phyloP scores from a whole-genome alignment of 1,140 invertebrate species.

The Tetragnatha versicolor region DNA sequence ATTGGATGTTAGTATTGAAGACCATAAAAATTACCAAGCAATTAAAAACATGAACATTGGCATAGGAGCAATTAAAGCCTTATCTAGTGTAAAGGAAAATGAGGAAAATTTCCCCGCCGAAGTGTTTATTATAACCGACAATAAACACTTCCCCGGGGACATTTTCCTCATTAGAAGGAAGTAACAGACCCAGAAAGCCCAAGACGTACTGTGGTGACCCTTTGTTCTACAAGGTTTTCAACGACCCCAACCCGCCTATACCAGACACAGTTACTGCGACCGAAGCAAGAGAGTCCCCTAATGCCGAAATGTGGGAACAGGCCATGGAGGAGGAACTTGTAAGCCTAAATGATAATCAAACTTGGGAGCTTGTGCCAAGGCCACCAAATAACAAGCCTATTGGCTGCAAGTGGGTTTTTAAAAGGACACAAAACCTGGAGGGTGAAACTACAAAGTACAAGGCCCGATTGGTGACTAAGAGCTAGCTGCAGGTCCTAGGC shows the following conservation, averaged over 20 bases:
- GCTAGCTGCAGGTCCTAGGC: conserved; percentile 47
- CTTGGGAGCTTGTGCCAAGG: conserved; percentile 60
- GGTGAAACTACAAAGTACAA: conserved; percentile 20
- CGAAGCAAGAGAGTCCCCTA: conserved; percentile 59
- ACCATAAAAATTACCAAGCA: not conserved
- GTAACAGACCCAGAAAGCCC: no score
- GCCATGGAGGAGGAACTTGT: conserved; percentile 63
- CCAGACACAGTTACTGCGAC: not conserved
- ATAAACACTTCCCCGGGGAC: no score
- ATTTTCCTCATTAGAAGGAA: no score
- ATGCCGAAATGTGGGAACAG: conserved; percentile 60
- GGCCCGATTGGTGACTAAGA: conserved; percentile 51
- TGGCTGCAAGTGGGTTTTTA: conserved; percentile 62
- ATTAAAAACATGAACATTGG: not conserved
- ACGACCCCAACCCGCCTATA: no score
- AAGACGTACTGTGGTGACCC: no score
- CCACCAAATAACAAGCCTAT: conserved; percentile 56
- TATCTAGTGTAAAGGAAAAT: not conserved
- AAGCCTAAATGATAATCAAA: conserved; percentile 60
- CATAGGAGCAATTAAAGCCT: not conserved
- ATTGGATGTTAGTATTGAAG: not conserved
- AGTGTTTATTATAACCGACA: no score
- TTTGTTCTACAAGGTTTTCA: no score
- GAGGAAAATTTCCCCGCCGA: no score
- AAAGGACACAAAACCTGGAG: not conserved